These are phyloP conservation scores for Echiichthys vipera DNA, from an alignment of 2,797 vertebrate species.

Conservation along the genomic window DNA sequence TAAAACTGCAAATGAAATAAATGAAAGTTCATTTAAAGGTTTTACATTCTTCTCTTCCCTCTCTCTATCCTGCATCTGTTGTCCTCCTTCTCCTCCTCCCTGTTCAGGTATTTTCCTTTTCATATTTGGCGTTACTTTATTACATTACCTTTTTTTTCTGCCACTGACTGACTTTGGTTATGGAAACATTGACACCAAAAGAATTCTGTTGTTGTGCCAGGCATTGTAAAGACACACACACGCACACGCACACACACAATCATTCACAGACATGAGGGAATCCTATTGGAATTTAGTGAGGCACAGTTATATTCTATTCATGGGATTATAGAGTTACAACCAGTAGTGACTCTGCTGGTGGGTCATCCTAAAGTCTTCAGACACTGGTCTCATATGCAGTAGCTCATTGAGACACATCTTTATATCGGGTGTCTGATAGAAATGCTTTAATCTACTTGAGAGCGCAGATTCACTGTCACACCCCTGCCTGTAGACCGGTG, in stretches of 20 bases:
- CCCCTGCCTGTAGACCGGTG: slow-evolving; percentile 35
- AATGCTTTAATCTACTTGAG: slow-evolving; percentile 83
- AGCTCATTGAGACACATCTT: slow-evolving; percentile 37
- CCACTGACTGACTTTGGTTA: slow-evolving; percentile 54
- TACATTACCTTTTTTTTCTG: slow-evolving; percentile 39
- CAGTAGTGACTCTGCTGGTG: slow-evolving; percentile 45
- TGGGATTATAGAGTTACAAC: slow-evolving; percentile 63
- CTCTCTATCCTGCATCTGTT: slow-evolving; percentile 20
- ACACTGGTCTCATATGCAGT: slow-evolving; percentile 51
- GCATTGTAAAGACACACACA: slow-evolving; percentile 54
- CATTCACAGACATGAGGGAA: slow-evolving; percentile 73
- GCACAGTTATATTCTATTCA: slow-evolving; percentile 58
- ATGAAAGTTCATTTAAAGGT: background rate
- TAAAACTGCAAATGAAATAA: background rate
- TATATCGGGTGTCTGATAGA: slow-evolving; percentile 52
- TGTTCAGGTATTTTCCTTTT: slow-evolving; percentile 60
- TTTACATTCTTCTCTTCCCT: slow-evolving; percentile 6
- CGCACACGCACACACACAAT: slow-evolving; percentile 15
- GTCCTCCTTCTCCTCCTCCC: slow-evolving; percentile 32
- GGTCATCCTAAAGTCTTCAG: slow-evolving; percentile 48
- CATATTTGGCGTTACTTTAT: slow-evolving; percentile 61
- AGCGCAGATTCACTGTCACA: slow-evolving; percentile 65
- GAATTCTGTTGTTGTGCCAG: slow-evolving; percentile 66
- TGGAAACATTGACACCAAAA: slow-evolving; percentile 67
- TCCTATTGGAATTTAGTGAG: slow-evolving; percentile 76